Percentiles rank a stretch among this genome's conserved stretches.
Evolutionary conservation across 2,113 vertebrate species (phyloP).

Genomic region (Eulemur rufifrons): DNA sequence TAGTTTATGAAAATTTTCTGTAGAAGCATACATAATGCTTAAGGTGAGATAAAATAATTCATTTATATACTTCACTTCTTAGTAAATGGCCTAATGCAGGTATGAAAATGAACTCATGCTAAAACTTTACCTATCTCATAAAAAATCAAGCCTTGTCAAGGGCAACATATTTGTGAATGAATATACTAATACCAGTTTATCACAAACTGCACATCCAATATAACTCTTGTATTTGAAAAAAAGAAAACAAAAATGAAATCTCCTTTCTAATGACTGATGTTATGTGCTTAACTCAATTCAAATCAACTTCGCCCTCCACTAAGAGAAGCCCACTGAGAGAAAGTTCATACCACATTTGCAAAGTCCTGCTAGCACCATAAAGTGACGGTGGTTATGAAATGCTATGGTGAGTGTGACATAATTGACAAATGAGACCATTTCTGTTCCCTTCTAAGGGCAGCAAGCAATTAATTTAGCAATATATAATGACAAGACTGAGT

Average conservation of each 20-base stretch:
- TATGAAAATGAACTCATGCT: neutral
- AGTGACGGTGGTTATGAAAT: neutral
- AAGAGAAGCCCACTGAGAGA: neutral
- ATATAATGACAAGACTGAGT: slow-evolving; percentile 3
- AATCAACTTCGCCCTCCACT: neutral
- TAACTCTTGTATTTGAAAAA: slow-evolving; percentile 14
- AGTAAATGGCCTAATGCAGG: neutral
- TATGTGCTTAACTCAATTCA: neutral
- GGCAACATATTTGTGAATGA: neutral
- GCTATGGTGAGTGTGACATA: neutral
- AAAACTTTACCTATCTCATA: neutral
- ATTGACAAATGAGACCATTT: neutral
- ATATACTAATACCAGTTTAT: neutral
- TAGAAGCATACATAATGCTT: neutral
- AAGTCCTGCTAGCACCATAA: neutral
- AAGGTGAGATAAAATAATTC: slow-evolving; percentile 18
- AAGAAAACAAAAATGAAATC: neutral
- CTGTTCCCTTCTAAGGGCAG: neutral
- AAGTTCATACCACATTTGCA: neutral
- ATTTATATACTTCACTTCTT: neutral
- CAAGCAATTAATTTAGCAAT: neutral
- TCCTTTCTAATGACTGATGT: neutral
- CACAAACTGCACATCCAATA: neutral
- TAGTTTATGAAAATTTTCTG: neutral
- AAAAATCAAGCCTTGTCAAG: neutral